phyloP scores from a whole-genome alignment of 1,140 invertebrate genomes.

The Lordiphosa stackelbergi region DNA sequence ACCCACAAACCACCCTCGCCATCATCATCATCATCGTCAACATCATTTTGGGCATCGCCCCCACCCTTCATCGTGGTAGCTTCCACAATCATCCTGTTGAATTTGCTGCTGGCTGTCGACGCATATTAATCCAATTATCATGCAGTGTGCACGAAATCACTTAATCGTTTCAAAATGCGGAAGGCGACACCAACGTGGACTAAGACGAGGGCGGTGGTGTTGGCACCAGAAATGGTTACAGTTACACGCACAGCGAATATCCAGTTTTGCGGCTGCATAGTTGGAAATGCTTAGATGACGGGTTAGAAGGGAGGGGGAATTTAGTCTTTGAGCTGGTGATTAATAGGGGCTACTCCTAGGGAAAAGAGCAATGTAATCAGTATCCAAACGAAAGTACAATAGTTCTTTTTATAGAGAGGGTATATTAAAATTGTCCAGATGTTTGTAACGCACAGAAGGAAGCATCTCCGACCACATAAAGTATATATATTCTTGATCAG shows the following conservation, averaged over 20 bases:
- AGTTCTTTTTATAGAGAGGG: too few species aligned
- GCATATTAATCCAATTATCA: constrained; percentile 77
- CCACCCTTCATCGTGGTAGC: constrained; percentile 30
- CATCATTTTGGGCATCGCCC: not conserved
- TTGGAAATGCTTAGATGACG: too few species aligned
- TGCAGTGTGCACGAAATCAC: constrained; percentile 69
- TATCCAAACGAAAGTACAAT: not conserved
- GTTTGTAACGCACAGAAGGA: too few species aligned
- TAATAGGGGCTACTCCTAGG: too few species aligned
- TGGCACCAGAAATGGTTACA: constrained; percentile 20
- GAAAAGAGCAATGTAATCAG: too few species aligned
- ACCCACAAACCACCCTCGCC: constrained; percentile 41
- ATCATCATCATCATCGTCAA: constrained; percentile 1
- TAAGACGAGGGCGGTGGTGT: constrained; percentile 2
- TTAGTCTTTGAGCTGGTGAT: too few species aligned
- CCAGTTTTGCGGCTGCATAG: too few species aligned
- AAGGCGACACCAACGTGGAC: constrained; percentile 29
- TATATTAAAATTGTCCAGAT: too few species aligned
- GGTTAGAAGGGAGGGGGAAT: too few species aligned
- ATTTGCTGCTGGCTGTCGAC: constrained; percentile 57
- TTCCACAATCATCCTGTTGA: constrained; percentile 33
- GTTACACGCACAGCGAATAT: too few species aligned
- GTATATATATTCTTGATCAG: too few species aligned
- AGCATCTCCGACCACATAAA: too few species aligned
- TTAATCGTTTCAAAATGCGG: constrained; percentile 62